phyloP scores from a whole-genome alignment of 2,888 invertebrate species.

The Nemotelus nigrinus region DNA sequence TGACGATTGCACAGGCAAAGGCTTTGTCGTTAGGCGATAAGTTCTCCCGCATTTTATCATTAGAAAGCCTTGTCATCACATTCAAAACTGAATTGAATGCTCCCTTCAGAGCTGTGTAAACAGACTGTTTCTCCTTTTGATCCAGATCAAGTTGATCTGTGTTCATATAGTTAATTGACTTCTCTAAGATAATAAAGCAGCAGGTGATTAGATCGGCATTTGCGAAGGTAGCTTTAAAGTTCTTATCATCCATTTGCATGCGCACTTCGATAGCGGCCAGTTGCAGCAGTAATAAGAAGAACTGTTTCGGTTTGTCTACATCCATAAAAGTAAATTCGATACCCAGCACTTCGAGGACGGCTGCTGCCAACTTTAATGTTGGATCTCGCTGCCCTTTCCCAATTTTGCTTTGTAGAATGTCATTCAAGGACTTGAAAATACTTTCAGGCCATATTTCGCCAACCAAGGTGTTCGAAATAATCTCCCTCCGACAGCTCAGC shows the following conservation, averaged over 20 bases:
- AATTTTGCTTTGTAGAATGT: constrained; percentile 87
- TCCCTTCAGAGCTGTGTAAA: constrained; percentile 89
- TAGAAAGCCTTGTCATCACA: constrained; percentile 76
- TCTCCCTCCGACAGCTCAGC: constrained; percentile 76
- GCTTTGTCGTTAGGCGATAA: constrained; percentile 76
- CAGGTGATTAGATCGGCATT: constrained; percentile 83
- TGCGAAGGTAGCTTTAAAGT: constrained; percentile 79
- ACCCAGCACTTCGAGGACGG: constrained; percentile 82
- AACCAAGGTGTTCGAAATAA: constrained; percentile 71
- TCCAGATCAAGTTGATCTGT: constrained; percentile 85
- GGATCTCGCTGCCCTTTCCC: constrained; percentile 90
- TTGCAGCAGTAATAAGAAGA: constrained; percentile 85
- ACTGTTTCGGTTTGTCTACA: constrained; percentile 80
- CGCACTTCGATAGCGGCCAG: constrained; percentile 91
- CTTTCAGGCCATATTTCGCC: constrained; percentile 85
- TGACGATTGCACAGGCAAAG: constrained; percentile 84
- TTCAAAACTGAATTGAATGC: constrained; percentile 85
- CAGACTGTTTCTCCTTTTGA: constrained; percentile 89
- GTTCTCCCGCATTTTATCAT: constrained; percentile 78
- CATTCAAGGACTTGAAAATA: constrained; percentile 82
- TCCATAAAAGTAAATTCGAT: constrained; percentile 86
- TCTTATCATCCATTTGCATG: constrained; percentile 91
- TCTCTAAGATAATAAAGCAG: constrained; percentile 84
- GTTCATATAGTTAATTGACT: constrained; percentile 81
- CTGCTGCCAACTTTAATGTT: constrained; percentile 83